These are phyloP conservation scores for Oncorhynchus gorbuscha DNA, from an alignment of 2,113 vertebrate genomes.

Conservation along the genomic window DNA sequence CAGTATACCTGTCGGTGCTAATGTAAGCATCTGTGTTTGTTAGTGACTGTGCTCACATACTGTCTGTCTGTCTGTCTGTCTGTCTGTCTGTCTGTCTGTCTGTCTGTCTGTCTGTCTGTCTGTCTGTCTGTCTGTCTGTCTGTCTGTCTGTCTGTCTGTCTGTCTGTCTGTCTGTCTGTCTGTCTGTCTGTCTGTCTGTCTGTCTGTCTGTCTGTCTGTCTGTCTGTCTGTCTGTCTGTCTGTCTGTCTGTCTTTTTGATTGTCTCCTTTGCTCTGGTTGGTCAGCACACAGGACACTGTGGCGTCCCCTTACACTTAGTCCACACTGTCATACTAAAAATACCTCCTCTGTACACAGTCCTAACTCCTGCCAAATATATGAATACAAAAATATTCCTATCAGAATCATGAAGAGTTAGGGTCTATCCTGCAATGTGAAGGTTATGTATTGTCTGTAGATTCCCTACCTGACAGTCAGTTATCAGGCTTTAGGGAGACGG, in stretches of 20 bases:
- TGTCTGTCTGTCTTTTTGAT: neutral
- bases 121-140: conserved; percentile 17
- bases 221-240: conserved; percentile 17
- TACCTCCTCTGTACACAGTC: neutral
- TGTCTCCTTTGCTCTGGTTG: conserved; percentile 10
- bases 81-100: neutral
- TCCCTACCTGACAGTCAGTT: conserved; percentile 55
- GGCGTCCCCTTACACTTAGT: too few species aligned
- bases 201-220: conserved; percentile 2
- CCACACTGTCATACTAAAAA: neutral
- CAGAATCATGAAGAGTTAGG: conserved; percentile 37
- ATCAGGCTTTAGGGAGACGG: conserved; percentile 27
- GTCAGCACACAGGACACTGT: neutral
- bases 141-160: conserved; percentile 3
- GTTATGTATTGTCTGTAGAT: conserved; percentile 2
- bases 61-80: conserved; percentile 2
- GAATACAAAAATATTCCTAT: neutral
- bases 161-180: neutral
- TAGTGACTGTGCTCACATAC: neutral
- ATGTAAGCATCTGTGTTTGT: neutral
- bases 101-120: conserved; percentile 11
- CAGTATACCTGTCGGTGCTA: neutral
- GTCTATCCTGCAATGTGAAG: conserved; percentile 26
- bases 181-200: neutral
- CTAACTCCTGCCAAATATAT: neutral